phyloP scores from a whole-genome alignment of 2,113 vertebrate species.

The Scalopus aquaticus region DNA sequence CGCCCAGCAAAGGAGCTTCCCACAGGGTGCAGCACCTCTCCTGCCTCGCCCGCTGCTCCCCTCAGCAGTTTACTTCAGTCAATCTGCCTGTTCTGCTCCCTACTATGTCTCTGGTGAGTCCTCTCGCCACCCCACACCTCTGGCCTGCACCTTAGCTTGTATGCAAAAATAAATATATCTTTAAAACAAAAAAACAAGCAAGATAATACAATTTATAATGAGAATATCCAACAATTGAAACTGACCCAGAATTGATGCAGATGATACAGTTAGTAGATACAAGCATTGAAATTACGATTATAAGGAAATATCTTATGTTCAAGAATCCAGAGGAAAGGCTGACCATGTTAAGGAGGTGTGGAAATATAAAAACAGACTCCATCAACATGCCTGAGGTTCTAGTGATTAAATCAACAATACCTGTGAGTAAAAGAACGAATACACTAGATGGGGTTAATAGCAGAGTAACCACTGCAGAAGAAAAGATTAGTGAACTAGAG shows the following conservation, averaged over 20 bases:
- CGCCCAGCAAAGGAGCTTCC: too few species aligned
- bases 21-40: too few species aligned
- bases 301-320: neutral
- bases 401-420: neutral
- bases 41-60: too few species aligned
- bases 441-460: neutral
- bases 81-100: too few species aligned
- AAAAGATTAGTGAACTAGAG: neutral
- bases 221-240: neutral
- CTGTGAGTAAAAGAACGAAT: neutral
- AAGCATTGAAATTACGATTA: neutral
- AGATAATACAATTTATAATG: neutral
- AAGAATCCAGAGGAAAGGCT: neutral
- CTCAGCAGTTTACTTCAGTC: too few species aligned
- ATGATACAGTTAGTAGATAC: neutral
- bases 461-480: neutral
- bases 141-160: too few species aligned
- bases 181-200: neutral
- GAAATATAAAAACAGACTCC: neutral
- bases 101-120: too few species aligned
- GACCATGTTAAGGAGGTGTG: neutral
- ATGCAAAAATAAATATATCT: too few species aligned
- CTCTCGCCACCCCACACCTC: too few species aligned
- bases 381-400: neutral
- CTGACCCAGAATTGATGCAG: neutral